phyloP scores from a whole-genome alignment of 2,888 invertebrate genomes.

The Osmoderma eremita region DNA sequence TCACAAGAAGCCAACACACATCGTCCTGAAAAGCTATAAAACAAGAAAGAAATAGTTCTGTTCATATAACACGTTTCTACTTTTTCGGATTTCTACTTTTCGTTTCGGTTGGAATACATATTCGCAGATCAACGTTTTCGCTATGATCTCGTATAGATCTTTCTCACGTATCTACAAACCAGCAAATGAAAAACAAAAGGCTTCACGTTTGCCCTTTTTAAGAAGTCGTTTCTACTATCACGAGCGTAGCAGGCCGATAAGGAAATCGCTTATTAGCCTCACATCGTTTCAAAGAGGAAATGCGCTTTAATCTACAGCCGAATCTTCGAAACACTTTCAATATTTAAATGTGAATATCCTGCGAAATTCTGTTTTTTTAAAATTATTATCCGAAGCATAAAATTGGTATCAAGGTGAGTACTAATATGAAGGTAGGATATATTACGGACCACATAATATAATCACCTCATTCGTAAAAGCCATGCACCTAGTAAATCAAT shows the following conservation, averaged over 20 bases:
- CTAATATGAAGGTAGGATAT: background rate
- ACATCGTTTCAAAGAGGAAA: constrained; percentile 9
- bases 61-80: too few relatives aligned
- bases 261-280: constrained; percentile 25
- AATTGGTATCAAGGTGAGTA: background rate
- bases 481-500: too few relatives aligned
- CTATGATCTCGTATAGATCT: too few relatives aligned
- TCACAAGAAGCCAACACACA: too few relatives aligned
- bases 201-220: background rate
- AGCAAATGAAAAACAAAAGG: constrained; percentile 9
- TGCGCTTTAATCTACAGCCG: constrained; percentile 43
- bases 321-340: constrained; percentile 48
- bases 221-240: constrained; percentile 5
- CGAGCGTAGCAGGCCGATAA: background rate
- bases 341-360: constrained; percentile 48
- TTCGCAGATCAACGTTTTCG: too few relatives aligned
- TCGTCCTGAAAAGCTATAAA: too few relatives aligned
- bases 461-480: too few relatives aligned
- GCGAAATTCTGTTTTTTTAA: constrained; percentile 25
- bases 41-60: too few relatives aligned
- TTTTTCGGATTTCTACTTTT: too few relatives aligned
- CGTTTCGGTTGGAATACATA: too few relatives aligned
- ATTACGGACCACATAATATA: too few relatives aligned
- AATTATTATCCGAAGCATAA: background rate
- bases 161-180: constrained; percentile 3